Base-by-base conservation (phyloP, 2,113 vertebrate species). In the Serilophus lunatus region DNA sequence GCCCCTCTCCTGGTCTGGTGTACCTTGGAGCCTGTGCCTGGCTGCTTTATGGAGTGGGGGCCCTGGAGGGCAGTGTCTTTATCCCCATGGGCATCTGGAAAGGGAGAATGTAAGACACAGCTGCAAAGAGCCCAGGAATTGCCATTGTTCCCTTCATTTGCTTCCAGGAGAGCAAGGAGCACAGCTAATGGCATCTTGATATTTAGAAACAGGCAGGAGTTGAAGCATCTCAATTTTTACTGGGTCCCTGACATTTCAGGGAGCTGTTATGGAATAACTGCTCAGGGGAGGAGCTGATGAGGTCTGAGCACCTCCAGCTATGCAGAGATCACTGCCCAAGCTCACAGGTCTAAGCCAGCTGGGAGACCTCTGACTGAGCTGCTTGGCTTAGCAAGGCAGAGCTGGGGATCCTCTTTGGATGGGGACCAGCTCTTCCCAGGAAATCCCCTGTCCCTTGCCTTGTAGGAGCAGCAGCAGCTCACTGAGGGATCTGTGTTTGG, bases 161-260 rank as follows among this genome's bases (percentile, higher is more conserved):
- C 86, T 72, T 56, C 93, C 81, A 35, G 35, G 81, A 71, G 92
- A 76, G 81, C 29, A 14, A 17, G 9, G 19, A 93, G 86, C 86
- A 53, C 29, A 5, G 40, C 82, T 95, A 91, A 91, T 89, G 86
- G 84, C 93, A 87, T 91, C 93, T 93, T 95, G 95, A 77, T 95
- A 87, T 94, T 97, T 95, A 65, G 76, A 86, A 91, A 2, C 86
- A 90, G 81, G 65, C 89, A 79, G 91, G 89, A 92, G 74, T 53
- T 42, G 81, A n/a, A 61, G 61, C 49, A 28, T 29, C 69, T 50
- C 29, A 14, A 15, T 18, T 88, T 92, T 72, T 64, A 49, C 12
- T 63, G 28, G 69, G 49, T 82, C 36, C 76, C 86, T 97, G 94
- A 93, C 86, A 85, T 93, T 96, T 96, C 77, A 35, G 70, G 84